Conservation (phyloP, 2,113 vertebrate species). For the Suncus etruscus region DNA sequence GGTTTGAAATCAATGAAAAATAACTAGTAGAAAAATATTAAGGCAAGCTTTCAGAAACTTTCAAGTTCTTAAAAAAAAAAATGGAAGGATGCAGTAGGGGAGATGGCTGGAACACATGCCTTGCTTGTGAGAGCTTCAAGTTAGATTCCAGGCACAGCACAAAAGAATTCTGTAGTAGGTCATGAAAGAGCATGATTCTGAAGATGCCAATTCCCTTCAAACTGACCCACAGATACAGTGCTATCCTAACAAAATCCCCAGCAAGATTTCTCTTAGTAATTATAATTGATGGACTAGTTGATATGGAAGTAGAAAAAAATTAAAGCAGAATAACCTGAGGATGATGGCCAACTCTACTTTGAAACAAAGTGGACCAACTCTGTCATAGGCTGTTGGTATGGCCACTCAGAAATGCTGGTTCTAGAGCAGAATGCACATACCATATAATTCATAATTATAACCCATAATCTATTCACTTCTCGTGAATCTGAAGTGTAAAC, state of each 20-base stretch:
- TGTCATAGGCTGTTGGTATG: too few relatives aligned
- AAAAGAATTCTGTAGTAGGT: too few relatives aligned
- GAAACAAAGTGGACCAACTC: too few relatives aligned
- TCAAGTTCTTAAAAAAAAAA: neutral
- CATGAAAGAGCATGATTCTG: neutral
- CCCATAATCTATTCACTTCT: neutral
- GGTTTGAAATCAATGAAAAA: neutral
- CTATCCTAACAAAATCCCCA: neutral
- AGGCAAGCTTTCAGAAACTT: too few relatives aligned
- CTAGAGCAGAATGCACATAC: neutral
- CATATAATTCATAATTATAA: neutral
- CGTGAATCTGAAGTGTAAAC: neutral
- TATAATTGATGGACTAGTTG: neutral
- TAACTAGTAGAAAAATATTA: too few relatives aligned
- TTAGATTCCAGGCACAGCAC: too few relatives aligned
- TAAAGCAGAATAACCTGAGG: too few relatives aligned
- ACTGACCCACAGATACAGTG: neutral
- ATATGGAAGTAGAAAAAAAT: too few relatives aligned
- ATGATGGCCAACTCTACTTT: too few relatives aligned
- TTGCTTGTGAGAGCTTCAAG: too few relatives aligned
- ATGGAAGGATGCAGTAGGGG: neutral
- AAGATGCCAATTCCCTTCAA: neutral
- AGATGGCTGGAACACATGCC: too few relatives aligned
- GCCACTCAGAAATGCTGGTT: neutral
- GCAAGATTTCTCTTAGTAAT: neutral